Base-by-base conservation (phyloP, 30 jellyfish, hydroid and myxozoan species). In the Aurelia sp. region DNA sequence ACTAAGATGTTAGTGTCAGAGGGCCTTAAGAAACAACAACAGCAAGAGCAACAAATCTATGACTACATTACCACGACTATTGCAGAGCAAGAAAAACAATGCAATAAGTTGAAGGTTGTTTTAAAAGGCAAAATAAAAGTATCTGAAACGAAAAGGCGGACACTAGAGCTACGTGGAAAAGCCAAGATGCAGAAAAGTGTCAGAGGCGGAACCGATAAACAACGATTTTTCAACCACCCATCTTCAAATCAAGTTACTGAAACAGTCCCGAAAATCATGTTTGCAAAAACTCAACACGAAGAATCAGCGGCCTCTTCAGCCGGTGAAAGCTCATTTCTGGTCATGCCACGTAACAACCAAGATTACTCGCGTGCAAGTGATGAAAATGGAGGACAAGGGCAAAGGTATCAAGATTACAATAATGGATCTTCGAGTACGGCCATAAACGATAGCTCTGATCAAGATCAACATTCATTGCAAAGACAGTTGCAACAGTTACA, bases 401-500 rank as follows among this genome's bases (percentile, higher is more conserved):
- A 30, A 7, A 41, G 31, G 30, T 30, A 15, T 6, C 69, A 50
- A 44, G 73, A 57, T 7, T 21, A 4, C 61, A 23, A 61, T 13
- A 64, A n/a, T 11, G 47, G 51, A n/a, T 13, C 41, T 1, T 64
- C 44, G 9, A 16, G 66, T 18, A 62, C 73, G 20, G 15, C 10
- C 55, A 44, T 44, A 7, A 44, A 44, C 55, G 68, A 76, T 15
- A 44, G 66, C 9, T 40, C 50, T 33, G 47, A 22, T 44, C 65
- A 23, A 40, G 78, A 63, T 52, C 78, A 69, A 41, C 85, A 53
- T 9, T 82, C 91, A 66, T 70, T 82, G 2, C 91, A 82, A 30
- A 69, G 78, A 48, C 91, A 82, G 52, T 58, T 82, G 19, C 91
- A 82, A 68, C 83, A 82, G 31, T 70, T 82, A 37, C 91, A 82